phyloP scores from a whole-genome alignment of 2,797 vertebrate genomes.

The Arvicola amphibius region DNA sequence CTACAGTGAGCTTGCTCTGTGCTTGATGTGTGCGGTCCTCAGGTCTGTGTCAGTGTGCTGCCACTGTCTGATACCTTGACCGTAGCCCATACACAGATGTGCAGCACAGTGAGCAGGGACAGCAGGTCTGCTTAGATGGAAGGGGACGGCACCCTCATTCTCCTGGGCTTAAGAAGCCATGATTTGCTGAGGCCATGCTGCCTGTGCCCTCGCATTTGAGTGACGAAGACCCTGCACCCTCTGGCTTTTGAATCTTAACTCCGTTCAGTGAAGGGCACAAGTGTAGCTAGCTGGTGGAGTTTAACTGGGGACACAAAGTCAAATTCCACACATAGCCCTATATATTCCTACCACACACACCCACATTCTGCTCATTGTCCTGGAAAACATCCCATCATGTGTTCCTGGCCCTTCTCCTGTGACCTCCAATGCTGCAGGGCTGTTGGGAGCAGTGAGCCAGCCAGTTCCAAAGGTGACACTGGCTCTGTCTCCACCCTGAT shows the following conservation, averaged over 20 bases:
- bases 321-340: constrained; percentile 55
- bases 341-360: not conserved
- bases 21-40: not conserved
- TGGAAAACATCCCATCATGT: not conserved
- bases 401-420: constrained; percentile 1
- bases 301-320: not conserved
- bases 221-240: not conserved
- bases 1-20: not conserved
- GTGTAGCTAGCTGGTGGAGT: not conserved
- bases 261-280: not conserved
- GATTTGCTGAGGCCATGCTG: not conserved
- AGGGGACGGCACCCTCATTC: not conserved
- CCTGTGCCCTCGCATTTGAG: not conserved
- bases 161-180: not conserved
- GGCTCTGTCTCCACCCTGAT: not conserved
- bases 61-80: not conserved
- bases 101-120: not conserved
- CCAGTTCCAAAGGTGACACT: constrained; percentile 47
- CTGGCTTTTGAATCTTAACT: not conserved
- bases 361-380: not conserved
- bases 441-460: not conserved
- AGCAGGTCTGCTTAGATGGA: not conserved
- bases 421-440: not conserved
- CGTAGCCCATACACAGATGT: not conserved
- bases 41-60: not conserved